A percentile compares a stretch with the other conserved stretches of the same genome.
These are phyloP conservation scores for Epinotia nisella DNA, from an alignment of 2,888 invertebrate species.

Conservation along the genomic window DNA sequence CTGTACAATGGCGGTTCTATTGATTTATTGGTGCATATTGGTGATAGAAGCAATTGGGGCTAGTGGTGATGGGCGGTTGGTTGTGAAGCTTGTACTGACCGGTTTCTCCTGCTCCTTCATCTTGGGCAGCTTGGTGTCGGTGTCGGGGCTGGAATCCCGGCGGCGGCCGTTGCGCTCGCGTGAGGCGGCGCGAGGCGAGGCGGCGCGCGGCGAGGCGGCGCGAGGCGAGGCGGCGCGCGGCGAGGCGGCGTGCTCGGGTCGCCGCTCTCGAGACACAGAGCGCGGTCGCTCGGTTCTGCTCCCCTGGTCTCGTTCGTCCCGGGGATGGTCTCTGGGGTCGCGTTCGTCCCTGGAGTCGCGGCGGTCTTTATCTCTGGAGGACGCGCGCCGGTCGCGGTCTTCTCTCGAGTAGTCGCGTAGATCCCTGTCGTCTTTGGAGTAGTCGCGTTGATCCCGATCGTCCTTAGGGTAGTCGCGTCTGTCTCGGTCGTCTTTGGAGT, in stretches of 20 bases:
- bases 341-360: constrained; percentile 44
- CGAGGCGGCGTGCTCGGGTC: too few relatives aligned
- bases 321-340: constrained; percentile 43
- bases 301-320: constrained; percentile 4
- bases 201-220: constrained; percentile 21
- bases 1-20: too few relatives aligned
- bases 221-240: constrained; percentile 45
- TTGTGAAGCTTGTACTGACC: constrained; percentile 73
- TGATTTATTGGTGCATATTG: too few relatives aligned
- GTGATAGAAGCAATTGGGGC: too few relatives aligned
- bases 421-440: constrained; percentile 53
- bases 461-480: constrained; percentile 50
- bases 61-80: too few relatives aligned
- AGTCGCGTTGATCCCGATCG: constrained; percentile 56
- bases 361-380: constrained; percentile 42
- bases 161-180: constrained; percentile 61
- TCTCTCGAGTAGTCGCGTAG: constrained; percentile 55
- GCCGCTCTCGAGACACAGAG: too few relatives aligned
- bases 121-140: constrained; percentile 86
- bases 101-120: constrained; percentile 89
- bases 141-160: constrained; percentile 64
- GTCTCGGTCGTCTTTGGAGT: constrained; percentile 51
- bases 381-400: constrained; percentile 55
- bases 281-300: too few relatives aligned
- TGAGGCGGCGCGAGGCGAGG: constrained; percentile 38